Evolutionary conservation across 2,888 invertebrate species (phyloP), one percentile per base, ranked within the genome.

Genomic region (Blastobasis lacticolella): DNA sequence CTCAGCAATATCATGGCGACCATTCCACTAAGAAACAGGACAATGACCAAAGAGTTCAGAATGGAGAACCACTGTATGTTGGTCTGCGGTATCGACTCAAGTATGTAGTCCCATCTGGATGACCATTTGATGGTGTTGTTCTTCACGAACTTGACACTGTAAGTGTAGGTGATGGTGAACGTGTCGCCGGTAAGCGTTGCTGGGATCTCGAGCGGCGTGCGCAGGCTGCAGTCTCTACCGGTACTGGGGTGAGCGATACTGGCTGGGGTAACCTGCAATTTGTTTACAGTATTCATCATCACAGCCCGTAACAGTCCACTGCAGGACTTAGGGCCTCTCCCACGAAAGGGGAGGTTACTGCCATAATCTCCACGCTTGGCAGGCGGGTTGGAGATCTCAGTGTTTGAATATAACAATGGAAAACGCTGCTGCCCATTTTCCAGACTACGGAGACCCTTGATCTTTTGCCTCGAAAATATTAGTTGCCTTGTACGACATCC

Each of bases 1-100:
- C 99, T 90, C 61, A 99, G 84, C 82, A 99, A 91, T 69, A 99
- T 99, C 99, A 99, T 99, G 38, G 98, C 99, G 10, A 99, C 98
- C 99, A 99, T 99, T 61, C 99, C 99, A 61, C 98, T 97, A 23
- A 99, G 88, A 85, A 99, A 99, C 40, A 98, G 86, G 3, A 97
- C 97, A 69, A 99, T 99, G 52, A 99, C 97, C 65, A 99, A 89
- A 0, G 98, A 98, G 82, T 99, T 99, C 57, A 99, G 90, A 70
- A 99, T 99, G 60, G 97, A 98, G 80, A 99, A 98, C 99, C 98
- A 99, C 78, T 99, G 98, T 66, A 99, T 98, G 75, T 98, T 98
- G 0, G 98, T 96, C 76, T 98, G 97, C 0, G 97, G 98, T 95
- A 98, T 97, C 0, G 98, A 97, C 82, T 98, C 97, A 54, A 99